Evolutionary conservation across 2,113 vertebrate genomes (phyloP).

Genomic region (Ardeotis arabs): DNA sequence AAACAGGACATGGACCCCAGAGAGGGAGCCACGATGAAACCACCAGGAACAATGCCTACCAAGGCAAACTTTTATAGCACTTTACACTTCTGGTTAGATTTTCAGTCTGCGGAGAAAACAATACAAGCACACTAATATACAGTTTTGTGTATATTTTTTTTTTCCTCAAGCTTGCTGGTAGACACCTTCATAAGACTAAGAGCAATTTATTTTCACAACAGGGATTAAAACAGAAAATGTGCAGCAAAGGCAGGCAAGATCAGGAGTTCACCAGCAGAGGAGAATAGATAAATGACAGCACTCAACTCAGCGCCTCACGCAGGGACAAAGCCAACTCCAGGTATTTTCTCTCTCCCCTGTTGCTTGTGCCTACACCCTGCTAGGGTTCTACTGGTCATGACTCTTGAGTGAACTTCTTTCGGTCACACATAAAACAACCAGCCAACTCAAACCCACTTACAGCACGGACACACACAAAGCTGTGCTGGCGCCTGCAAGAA

Average conservation of each 20-base stretch:
- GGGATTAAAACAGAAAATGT: slow-evolving; percentile 6
- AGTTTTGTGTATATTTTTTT: neutral
- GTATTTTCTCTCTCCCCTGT: neutral
- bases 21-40: neutral
- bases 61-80: neutral
- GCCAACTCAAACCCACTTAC: neutral
- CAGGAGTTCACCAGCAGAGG: neutral
- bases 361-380: neutral
- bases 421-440: neutral
- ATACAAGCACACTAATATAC: neutral
- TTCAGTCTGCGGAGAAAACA: neutral
- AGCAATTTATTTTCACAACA: slow-evolving; percentile 2
- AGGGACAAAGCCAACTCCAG: neutral
- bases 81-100: neutral
- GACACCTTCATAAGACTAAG: neutral
- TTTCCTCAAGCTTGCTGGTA: neutral
- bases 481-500: neutral
- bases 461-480: neutral
- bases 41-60: neutral
- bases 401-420: too few species aligned
- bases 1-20: fast-evolving
- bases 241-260: neutral
- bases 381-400: neutral
- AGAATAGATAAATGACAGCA: neutral
- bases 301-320: neutral